A percentile compares a stretch with the other conserved stretches of the same genome.
phyloP scores from a whole-genome alignment of 2,888 invertebrate species.

The Drosophila glabriapex region DNA sequence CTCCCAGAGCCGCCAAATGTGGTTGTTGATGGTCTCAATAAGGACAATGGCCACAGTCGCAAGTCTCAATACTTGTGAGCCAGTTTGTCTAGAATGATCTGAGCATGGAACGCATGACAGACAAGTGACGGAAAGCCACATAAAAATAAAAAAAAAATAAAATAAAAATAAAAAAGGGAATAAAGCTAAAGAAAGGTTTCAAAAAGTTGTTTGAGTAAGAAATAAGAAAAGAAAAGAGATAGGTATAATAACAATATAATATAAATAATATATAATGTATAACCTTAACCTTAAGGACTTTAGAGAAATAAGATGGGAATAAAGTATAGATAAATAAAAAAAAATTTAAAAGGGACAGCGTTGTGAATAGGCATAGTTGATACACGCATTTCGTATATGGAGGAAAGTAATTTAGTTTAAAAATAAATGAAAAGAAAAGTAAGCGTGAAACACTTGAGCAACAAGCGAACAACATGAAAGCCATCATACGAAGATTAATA shows the following conservation, averaged over 20 bases:
- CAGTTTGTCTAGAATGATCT: background rate
- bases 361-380: background rate
- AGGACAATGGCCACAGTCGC: conserved; percentile 36
- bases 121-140: conserved; percentile 12
- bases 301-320: no score
- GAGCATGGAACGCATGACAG: background rate
- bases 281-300: no score
- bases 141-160: conserved; percentile 8
- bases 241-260: background rate
- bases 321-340: background rate
- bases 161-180: background rate
- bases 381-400: background rate
- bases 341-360: background rate
- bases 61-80: background rate
- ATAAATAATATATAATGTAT: background rate
- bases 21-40: conserved; percentile 42
- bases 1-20: conserved; percentile 48
- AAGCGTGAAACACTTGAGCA: background rate
- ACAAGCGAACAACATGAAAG: background rate
- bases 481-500: background rate
- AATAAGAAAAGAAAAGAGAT: background rate
- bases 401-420: background rate
- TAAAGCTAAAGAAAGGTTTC: background rate
- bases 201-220: background rate
- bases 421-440: background rate